Conservation (phyloP, 2,888 invertebrate species). For the Parnassius glacialis region DNA sequence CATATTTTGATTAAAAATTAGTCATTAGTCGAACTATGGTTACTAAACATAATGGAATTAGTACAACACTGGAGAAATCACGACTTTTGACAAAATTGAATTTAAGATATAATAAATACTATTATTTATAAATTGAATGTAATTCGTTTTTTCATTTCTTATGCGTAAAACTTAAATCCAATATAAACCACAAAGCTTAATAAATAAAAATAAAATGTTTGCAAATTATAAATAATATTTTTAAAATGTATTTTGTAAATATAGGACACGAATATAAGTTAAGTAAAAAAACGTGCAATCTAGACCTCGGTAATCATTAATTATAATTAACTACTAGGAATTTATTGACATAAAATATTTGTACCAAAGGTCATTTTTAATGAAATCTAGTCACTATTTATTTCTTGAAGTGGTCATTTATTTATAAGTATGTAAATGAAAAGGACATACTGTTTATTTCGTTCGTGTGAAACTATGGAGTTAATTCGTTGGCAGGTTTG, state of each 20-base stretch:
- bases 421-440: no score
- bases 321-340: slow-evolving; percentile 62
- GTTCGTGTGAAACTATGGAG: no score
- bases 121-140: no score
- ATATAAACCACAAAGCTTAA: slow-evolving; percentile 47
- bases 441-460: no score
- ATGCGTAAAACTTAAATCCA: slow-evolving; percentile 46
- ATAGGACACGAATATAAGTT: slow-evolving; percentile 55
- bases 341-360: slow-evolving; percentile 43
- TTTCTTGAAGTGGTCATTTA: no score
- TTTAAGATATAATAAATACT: no score
- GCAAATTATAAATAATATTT: slow-evolving; percentile 73
- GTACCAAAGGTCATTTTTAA: slow-evolving; percentile 42
- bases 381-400: slow-evolving; percentile 51
- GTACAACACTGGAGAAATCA: slow-evolving; percentile 65
- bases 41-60: slow-evolving; percentile 63
- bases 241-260: slow-evolving; percentile 77
- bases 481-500: no score
- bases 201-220: slow-evolving; percentile 49
- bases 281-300: slow-evolving; percentile 68
- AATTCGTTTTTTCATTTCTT: background rate
- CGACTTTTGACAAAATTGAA: no score
- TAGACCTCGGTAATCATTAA: slow-evolving; percentile 62
- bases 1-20: slow-evolving; percentile 64
- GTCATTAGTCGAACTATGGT: slow-evolving; percentile 57